These are phyloP conservation scores for Ophiodon elongatus DNA, from an alignment of 2,113 vertebrate genomes.

Conservation along the genomic window DNA sequence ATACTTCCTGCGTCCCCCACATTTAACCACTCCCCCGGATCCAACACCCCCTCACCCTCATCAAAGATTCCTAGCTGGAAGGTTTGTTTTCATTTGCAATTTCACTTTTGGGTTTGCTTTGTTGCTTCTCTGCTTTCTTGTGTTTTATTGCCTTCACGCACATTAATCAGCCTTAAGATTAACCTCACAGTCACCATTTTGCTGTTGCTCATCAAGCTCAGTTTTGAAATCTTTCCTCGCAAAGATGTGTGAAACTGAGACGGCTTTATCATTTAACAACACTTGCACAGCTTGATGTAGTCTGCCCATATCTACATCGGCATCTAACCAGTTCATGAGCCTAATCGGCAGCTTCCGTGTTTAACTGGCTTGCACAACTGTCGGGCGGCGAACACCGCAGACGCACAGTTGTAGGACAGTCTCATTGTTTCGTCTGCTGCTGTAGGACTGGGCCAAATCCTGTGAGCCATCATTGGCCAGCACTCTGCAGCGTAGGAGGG, in stretches of 20 bases:
- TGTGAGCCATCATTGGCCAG: constrained; percentile 87
- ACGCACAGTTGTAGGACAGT: constrained; percentile 22
- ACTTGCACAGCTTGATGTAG: constrained; percentile 12
- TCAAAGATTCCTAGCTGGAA: constrained; percentile 89
- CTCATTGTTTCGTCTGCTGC: constrained; percentile 59
- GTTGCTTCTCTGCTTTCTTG: constrained; percentile 69
- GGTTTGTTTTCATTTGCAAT: constrained; percentile 86
- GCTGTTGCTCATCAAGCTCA: constrained; percentile 51
- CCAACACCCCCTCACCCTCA: constrained; percentile 86
- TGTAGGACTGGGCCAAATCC: constrained; percentile 94
- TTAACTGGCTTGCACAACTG: constrained; percentile 26
- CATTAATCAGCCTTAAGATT: constrained; percentile 22
- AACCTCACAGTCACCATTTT: constrained; percentile 56
- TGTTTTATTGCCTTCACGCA: constrained; percentile 51
- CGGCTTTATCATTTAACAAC: constrained; percentile 30
- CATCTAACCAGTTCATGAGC: constrained; percentile 62
- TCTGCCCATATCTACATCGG: constrained; percentile 21
- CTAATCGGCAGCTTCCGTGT: constrained; percentile 47
- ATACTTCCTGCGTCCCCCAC: constrained; percentile 86
- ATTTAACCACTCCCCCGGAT: constrained; percentile 87
- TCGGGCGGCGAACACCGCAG: constrained; percentile 29
- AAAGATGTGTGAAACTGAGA: constrained; percentile 58
- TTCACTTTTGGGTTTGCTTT: constrained; percentile 68
- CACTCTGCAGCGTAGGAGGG: constrained; percentile 90
- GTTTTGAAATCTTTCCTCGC: constrained; percentile 61